phyloP scores from a whole-genome alignment of 2,888 invertebrate species.

The Rutpela maculata region DNA sequence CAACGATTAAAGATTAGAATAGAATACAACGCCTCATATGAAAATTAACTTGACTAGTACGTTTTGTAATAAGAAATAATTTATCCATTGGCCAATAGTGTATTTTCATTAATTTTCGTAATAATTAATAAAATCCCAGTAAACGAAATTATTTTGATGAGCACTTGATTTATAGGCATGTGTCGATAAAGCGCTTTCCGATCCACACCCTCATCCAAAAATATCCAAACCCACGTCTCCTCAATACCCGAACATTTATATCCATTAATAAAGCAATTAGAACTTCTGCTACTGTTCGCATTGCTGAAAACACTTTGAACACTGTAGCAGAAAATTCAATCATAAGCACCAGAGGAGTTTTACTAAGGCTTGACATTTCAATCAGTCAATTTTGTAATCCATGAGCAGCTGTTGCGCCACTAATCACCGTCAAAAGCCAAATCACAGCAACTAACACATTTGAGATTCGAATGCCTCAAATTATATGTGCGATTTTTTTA shows the following conservation, averaged over 20 bases:
- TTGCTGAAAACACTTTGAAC: neutral
- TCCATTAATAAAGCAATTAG: constrained; percentile 1
- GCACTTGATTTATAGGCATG: neutral
- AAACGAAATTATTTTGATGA: neutral
- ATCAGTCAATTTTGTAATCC: neutral
- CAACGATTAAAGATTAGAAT: no score
- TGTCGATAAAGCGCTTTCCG: neutral
- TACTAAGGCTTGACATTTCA: neutral
- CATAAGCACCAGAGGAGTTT: constrained; percentile 1
- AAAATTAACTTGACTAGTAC: no score
- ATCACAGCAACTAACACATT: neutral
- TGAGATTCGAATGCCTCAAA: no score
- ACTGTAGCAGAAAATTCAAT: neutral
- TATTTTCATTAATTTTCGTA: neutral
- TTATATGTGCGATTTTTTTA: no score
- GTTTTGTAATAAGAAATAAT: no score
- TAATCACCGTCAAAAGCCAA: neutral
- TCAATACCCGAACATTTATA: neutral
- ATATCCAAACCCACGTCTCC: constrained; percentile 2
- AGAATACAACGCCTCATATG: no score
- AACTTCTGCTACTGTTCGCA: neutral
- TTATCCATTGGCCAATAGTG: no score
- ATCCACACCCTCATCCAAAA: neutral
- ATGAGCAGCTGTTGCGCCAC: neutral
- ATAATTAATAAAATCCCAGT: neutral